Conservation (phyloP, 2,888 invertebrate species). For the Pachliopta kotzebuea region DNA sequence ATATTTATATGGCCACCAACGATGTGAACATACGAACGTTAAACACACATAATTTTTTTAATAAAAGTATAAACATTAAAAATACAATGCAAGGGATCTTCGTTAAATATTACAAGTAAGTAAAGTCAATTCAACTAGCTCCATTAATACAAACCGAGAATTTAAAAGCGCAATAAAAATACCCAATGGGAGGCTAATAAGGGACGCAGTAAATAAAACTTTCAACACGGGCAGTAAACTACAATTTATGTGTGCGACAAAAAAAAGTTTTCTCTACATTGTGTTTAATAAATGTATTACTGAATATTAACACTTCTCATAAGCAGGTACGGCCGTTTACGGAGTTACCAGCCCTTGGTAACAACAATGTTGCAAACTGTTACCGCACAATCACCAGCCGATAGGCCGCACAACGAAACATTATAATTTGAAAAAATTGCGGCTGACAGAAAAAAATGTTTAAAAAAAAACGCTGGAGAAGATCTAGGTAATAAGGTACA, state of each 20-base stretch:
- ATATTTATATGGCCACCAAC: too few species aligned
- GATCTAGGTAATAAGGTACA: too few species aligned
- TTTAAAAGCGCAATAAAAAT: constrained; percentile 2
- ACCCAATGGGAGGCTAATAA: constrained; percentile 13
- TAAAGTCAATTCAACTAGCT: too few species aligned
- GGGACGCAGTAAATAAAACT: constrained; percentile 11
- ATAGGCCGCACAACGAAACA: not conserved
- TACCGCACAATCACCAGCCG: too few species aligned
- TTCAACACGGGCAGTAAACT: constrained; percentile 13
- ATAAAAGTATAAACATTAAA: too few species aligned
- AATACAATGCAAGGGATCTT: too few species aligned
- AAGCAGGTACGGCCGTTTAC: not conserved
- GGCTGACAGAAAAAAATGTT: too few species aligned
- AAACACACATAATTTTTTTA: too few species aligned
- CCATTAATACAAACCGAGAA: too few species aligned
- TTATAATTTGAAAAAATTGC: not conserved
- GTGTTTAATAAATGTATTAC: constrained; percentile 15
- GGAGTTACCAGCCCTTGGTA: constrained; percentile 14
- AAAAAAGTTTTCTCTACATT: constrained; percentile 2
- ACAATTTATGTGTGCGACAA: constrained; percentile 15
- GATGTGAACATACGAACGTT: too few species aligned
- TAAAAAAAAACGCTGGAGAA: too few species aligned
- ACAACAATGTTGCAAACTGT: constrained; percentile 11
- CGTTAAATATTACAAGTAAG: too few species aligned
- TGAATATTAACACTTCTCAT: constrained; percentile 11